Percentiles rank a stretch among this genome's conserved stretches.
Conservation (phyloP, 2,888 invertebrate genomes). For the Cantharis rufa region DNA sequence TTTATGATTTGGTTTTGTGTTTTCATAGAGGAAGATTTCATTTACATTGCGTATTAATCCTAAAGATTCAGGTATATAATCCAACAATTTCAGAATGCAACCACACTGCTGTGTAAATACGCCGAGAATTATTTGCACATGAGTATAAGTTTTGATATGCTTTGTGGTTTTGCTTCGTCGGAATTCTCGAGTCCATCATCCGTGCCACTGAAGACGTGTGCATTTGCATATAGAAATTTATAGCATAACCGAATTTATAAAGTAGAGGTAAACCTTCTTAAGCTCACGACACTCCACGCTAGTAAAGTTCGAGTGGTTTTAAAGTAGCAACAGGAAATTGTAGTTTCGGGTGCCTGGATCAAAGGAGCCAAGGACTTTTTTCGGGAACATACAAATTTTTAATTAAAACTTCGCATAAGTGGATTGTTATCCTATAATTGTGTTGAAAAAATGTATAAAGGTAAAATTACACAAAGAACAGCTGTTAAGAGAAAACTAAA, state of each 20-base stretch:
- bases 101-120: conserved; percentile 22
- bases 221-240: conserved; percentile 26
- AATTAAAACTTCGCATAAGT: conserved; percentile 11
- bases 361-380: conserved; percentile 17
- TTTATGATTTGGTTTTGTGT: not conserved
- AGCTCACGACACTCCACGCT: not conserved
- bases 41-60: not conserved
- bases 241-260: conserved; percentile 16
- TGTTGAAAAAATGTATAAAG: not conserved
- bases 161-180: conserved; percentile 19
- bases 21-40: not conserved
- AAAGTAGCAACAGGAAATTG: conserved; percentile 13
- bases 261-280: conserved; percentile 8
- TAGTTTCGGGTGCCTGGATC: conserved; percentile 5
- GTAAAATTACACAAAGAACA: conserved; percentile 26
- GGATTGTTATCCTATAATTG: not conserved
- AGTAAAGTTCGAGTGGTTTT: conserved; percentile 21
- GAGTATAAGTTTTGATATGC: conserved; percentile 17
- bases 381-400: conserved; percentile 8
- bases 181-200: conserved; percentile 14
- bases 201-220: conserved; percentile 10
- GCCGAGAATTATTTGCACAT: conserved; percentile 20
- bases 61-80: not conserved
- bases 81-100: not conserved
- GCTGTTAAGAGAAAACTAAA: conserved; percentile 31